phyloP scores from a whole-genome alignment of 2,797 vertebrate genomes.

The Ataeniobius toweri region DNA sequence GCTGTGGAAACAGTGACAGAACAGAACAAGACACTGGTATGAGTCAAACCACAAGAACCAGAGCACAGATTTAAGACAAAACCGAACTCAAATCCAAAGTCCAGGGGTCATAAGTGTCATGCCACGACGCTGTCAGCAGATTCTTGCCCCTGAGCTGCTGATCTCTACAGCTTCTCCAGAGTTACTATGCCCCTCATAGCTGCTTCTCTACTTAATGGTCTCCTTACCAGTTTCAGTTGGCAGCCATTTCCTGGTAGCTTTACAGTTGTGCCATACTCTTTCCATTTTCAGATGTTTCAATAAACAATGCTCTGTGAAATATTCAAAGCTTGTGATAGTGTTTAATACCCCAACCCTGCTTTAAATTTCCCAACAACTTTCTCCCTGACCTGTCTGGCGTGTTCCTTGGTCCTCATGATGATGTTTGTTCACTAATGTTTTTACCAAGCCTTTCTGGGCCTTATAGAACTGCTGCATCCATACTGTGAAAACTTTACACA shows the following conservation, averaged over 20 bases:
- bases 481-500: not conserved
- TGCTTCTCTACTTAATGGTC: not conserved
- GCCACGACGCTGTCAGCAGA: not conserved
- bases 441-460: too few relatives aligned
- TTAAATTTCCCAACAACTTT: too few relatives aligned
- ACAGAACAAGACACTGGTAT: not conserved
- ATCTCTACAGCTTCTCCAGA: not conserved
- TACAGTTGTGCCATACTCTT: not conserved
- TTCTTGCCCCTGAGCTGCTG: not conserved
- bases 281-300: too few relatives aligned
- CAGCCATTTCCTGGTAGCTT: not conserved
- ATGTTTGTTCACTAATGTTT: too few relatives aligned
- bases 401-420: too few relatives aligned
- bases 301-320: too few relatives aligned
- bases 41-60: not conserved
- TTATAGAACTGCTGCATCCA: too few relatives aligned
- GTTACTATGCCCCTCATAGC: not conserved
- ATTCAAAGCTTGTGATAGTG: too few relatives aligned
- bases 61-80: not conserved
- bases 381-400: too few relatives aligned
- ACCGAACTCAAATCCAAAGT: not conserved
- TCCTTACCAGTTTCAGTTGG: not conserved
- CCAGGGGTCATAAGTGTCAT: not conserved
- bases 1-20: not conserved
- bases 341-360: too few relatives aligned